phyloP scores from a whole-genome alignment of 2,888 invertebrate genomes.

The Acanthoscelides obtectus region DNA sequence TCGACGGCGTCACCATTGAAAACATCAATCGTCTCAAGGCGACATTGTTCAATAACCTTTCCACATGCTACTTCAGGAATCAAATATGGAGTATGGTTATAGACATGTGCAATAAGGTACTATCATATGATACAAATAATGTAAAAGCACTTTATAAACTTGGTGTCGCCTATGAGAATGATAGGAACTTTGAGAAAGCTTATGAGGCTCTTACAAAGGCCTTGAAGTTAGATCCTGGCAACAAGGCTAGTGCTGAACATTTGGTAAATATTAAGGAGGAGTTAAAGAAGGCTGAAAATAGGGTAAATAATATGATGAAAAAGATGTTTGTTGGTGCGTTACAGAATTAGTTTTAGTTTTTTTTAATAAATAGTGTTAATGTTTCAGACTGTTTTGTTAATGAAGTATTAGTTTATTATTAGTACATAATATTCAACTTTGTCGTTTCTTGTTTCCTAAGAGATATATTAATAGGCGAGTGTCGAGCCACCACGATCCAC shows the following conservation, averaged over 20 bases:
- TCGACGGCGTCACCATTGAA: conserved; percentile 49
- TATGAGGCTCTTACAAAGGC: conserved; percentile 54
- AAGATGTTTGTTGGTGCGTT: conserved; percentile 47
- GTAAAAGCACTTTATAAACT: conserved; percentile 52
- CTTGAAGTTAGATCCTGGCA: conserved; percentile 58
- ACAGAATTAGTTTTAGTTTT: conserved; percentile 1
- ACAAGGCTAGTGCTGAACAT: conserved; percentile 59
- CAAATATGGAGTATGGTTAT: conserved; percentile 63
- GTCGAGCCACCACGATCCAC: no score
- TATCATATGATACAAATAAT: conserved; percentile 41
- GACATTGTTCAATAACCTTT: conserved; percentile 75
- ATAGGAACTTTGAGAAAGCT: conserved; percentile 64
- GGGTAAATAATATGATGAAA: conserved; percentile 51
- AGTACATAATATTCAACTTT: no score
- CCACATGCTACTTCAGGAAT: conserved; percentile 71
- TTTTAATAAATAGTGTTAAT: background rate
- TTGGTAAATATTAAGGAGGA: conserved; percentile 53
- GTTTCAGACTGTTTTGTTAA: background rate
- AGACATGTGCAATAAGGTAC: conserved; percentile 54
- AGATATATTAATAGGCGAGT: no score
- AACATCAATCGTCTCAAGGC: conserved; percentile 58
- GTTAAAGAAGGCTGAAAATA: conserved; percentile 57
- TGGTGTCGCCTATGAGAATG: conserved; percentile 50
- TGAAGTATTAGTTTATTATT: background rate
- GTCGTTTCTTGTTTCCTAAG: no score